Percentiles rank a stretch among this genome's conserved stretches.
Evolutionary conservation across 2,888 invertebrate species (phyloP).

Genomic region (Barypeithes pellucidus): DNA sequence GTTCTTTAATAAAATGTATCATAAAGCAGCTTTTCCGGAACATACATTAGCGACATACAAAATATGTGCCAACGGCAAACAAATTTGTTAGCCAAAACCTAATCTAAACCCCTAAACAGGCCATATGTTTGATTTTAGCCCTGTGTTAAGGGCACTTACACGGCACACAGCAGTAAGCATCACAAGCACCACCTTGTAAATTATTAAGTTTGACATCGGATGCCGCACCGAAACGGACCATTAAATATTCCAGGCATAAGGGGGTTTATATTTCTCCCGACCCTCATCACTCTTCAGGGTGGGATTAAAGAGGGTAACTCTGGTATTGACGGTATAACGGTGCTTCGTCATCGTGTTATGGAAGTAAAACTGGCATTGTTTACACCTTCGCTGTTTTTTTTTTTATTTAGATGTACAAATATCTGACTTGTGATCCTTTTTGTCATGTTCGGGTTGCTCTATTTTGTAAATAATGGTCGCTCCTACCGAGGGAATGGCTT

Average conservation of each 20-base stretch:
- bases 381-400: background rate
- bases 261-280: conserved; percentile 21
- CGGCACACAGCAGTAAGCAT: conserved; percentile 26
- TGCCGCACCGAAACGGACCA: conserved; percentile 36
- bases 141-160: conserved; percentile 24
- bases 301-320: conserved; percentile 20
- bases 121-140: conserved; percentile 30
- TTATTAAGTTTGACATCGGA: conserved; percentile 39
- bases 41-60: background rate
- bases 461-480: too few species aligned
- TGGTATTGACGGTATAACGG: conserved; percentile 2
- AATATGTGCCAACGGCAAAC: conserved; percentile 10
- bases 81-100: background rate
- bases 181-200: conserved; percentile 38
- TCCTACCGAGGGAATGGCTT: too few species aligned
- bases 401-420: too few species aligned
- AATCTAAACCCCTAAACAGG: conserved; percentile 20
- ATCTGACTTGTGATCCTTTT: too few species aligned
- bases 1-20: too few species aligned
- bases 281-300: conserved; percentile 32
- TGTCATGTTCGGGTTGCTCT: too few species aligned
- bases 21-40: too few species aligned
- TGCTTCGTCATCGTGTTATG: conserved; percentile 11
- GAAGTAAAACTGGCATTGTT: background rate
- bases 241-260: conserved; percentile 37